These are phyloP conservation scores for Drosophila lutescens DNA, from an alignment of 2,888 invertebrate species.

Conservation along the genomic window DNA sequence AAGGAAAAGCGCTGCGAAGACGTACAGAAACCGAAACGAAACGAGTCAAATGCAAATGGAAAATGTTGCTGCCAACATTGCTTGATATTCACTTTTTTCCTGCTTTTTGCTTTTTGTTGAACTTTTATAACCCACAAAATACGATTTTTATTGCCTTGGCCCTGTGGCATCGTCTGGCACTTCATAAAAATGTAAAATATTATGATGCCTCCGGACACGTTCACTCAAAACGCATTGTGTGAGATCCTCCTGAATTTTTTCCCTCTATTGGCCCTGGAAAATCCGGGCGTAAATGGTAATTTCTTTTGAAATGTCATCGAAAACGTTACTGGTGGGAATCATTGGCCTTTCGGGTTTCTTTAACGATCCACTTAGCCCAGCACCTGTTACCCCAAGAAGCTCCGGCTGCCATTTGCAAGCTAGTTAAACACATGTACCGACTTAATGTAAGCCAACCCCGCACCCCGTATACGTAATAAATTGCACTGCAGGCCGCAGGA, in stretches of 20 bases:
- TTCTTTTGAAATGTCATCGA: constrained; percentile 29
- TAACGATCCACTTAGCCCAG: constrained; percentile 16
- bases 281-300: constrained; percentile 16
- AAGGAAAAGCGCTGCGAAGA: constrained; percentile 19
- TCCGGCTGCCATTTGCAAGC: constrained; percentile 29
- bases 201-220: constrained; percentile 71
- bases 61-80: constrained; percentile 48
- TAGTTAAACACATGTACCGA: constrained; percentile 38
- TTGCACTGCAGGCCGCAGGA: constrained; percentile 7
- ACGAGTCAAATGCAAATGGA: constrained; percentile 49
- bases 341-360: constrained; percentile 23
- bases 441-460: constrained; percentile 36
- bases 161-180: constrained; percentile 65
- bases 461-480: constrained; percentile 54
- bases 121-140: constrained; percentile 74
- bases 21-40: constrained; percentile 4
- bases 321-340: constrained; percentile 16
- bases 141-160: constrained; percentile 72
- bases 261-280: constrained; percentile 5
- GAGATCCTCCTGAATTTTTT: constrained; percentile 7
- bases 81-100: constrained; percentile 20
- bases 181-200: constrained; percentile 80
- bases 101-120: constrained; percentile 36
- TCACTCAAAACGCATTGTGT: constrained; percentile 38
- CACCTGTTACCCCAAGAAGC: constrained; percentile 25